Evolutionary conservation across 2,888 invertebrate genomes (phyloP).

Genomic region (Myopa tessellatipennis): DNA sequence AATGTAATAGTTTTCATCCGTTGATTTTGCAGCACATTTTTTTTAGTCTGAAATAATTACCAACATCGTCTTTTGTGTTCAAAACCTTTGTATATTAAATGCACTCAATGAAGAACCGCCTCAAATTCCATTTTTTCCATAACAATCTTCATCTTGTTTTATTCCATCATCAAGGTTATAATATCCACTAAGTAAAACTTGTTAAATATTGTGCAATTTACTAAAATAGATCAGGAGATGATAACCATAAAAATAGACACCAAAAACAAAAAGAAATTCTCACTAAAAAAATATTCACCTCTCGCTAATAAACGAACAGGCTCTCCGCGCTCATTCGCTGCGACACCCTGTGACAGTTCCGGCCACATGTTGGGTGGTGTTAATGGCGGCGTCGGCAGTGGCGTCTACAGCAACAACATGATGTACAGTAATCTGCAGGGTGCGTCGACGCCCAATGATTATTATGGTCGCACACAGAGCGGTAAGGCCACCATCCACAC

Average conservation of each 20-base stretch:
- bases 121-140: too few relatives aligned
- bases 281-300: not conserved
- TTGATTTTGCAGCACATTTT: too few relatives aligned
- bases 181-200: too few relatives aligned
- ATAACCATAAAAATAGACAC: conserved; percentile 45
- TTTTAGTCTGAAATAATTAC: too few relatives aligned
- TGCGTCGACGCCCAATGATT: conserved; percentile 60
- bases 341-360: conserved; percentile 50
- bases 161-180: too few relatives aligned
- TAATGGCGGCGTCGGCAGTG: conserved; percentile 32
- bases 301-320: conserved; percentile 60
- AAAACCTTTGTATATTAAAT: too few relatives aligned
- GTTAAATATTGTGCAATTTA: too few relatives aligned
- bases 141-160: too few relatives aligned
- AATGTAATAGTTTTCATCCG: too few relatives aligned
- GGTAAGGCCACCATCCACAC: conserved; percentile 59
- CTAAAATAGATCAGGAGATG: not conserved
- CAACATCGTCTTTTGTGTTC: too few relatives aligned
- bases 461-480: conserved; percentile 66
- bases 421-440: conserved; percentile 59
- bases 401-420: conserved; percentile 53
- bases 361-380: conserved; percentile 45
- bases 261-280: conserved; percentile 47
- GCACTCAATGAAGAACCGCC: too few relatives aligned
- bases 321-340: conserved; percentile 67